Conservation (phyloP, 1,140 invertebrate genomes). For the Pomacea maculata region DNA sequence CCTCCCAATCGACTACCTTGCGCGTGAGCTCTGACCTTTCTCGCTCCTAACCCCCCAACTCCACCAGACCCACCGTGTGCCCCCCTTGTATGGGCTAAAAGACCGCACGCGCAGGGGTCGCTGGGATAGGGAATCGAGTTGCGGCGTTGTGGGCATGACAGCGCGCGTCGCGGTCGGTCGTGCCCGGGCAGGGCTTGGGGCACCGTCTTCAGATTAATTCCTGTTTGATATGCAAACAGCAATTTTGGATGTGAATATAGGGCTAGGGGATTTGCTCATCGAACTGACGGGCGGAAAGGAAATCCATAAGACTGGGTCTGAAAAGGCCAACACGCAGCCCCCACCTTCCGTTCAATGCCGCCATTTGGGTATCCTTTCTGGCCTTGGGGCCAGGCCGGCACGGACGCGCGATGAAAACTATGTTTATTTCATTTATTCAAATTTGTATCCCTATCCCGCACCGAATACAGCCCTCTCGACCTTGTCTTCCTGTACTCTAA, state of each 20-base stretch:
- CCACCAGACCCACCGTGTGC: neutral
- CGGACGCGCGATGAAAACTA: constrained; percentile 15
- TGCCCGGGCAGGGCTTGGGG: constrained; percentile 10
- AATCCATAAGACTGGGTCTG: constrained; percentile 14
- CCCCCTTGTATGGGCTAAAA: neutral
- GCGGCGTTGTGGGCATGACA: constrained; percentile 2
- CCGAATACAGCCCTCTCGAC: constrained; percentile 9
- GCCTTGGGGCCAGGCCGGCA: neutral
- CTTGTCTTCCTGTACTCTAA: constrained; percentile 18
- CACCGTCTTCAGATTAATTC: constrained; percentile 31
- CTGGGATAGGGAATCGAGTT: too few species aligned
- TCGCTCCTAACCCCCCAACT: neutral
- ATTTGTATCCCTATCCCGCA: constrained; percentile 27
- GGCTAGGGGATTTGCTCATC: constrained; percentile 18
- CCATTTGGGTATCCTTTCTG: neutral
- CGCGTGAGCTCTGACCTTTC: constrained; percentile 15
- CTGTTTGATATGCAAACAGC: constrained; percentile 37
- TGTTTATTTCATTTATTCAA: constrained; percentile 38
- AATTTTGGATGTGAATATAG: constrained; percentile 32
- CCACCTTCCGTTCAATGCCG: neutral
- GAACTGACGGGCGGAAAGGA: constrained; percentile 11
- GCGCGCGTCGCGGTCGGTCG: constrained; percentile 5
- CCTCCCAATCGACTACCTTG: constrained; percentile 2
- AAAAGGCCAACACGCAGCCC: constrained; percentile 11
- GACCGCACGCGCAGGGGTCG: neutral